Base-by-base conservation (phyloP, 2,888 invertebrate species). In the Hyppa rectilinea region DNA sequence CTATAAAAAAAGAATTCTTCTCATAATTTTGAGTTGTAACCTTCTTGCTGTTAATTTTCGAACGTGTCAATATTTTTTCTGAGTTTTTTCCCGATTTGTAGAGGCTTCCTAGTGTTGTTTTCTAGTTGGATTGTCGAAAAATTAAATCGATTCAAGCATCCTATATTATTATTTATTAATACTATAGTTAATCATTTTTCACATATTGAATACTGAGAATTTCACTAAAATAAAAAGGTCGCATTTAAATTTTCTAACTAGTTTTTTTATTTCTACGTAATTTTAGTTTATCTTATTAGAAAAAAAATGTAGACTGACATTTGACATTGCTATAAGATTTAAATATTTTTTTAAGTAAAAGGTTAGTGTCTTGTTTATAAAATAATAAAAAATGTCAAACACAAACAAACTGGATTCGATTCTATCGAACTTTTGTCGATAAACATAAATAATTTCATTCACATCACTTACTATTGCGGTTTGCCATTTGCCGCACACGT, bases 401-500 rank as follows among this genome's bases (percentile, higher is more conserved):
- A 29, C n/a, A 26, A 14, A 34, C 12, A 34, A 73, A 59, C 10
- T 49, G 58, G 36, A 59, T 64, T 79, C 65, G 72, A 69, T 59
- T 31, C 7, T 53, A 55, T 71, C 81, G 56, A 40, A 45, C 10
- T 58, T 10, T 34, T 53, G 38, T 79, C 76, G 72, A 73, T 62
- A 66, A 59, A 55, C 55, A 47, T 26, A 71, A 70, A 61, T 65
- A 55, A 14, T 47, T 38, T 63, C 29, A n/a, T 62, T 73, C 64
- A 29, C 75, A 73, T 72, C 80, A 79, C 80, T 76, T 67, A 74
- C 88, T 91, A 90, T 89, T 94, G 94, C 94, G 92, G 93, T 94
- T 94, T 95, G 93, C 94, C 93, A 92, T 93, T 93, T 92, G 93
- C 94, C 94, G 95, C 95, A 95, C 96, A 96, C 95, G 96, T 96